Percentiles rank a stretch among this genome's conserved stretches.
Conservation (phyloP, 2,797 vertebrate species). For the Lepidocolaptes lacrymiger region DNA sequence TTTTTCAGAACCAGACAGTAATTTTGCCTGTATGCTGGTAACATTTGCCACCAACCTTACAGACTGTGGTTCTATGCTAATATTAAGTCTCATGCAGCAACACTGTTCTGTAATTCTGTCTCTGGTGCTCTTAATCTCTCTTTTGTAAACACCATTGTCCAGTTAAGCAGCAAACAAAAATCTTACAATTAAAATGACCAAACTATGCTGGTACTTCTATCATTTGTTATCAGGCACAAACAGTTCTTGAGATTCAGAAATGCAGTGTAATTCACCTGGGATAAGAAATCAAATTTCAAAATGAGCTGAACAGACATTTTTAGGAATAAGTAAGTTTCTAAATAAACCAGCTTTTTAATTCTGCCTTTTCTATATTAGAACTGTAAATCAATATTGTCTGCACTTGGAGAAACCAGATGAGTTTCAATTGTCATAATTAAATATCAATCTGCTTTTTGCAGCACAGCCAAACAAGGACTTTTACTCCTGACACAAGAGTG, state of each 20-base stretch:
- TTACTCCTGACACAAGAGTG: neutral
- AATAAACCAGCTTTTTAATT: slow-evolving; percentile 37
- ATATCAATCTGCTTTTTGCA: slow-evolving; percentile 4
- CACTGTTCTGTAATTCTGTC: neutral
- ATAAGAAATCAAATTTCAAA: slow-evolving; percentile 39
- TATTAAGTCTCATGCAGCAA: neutral
- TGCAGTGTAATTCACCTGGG: neutral
- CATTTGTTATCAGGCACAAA: neutral
- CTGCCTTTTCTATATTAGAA: neutral
- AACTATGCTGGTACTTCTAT: neutral
- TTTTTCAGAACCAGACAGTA: neutral
- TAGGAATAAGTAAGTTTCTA: slow-evolving; percentile 16
- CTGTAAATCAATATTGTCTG: slow-evolving; percentile 23
- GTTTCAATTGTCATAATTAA: slow-evolving; percentile 31
- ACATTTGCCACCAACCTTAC: neutral
- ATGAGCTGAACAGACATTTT: slow-evolving; percentile 42
- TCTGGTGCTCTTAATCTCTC: neutral
- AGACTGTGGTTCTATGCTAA: neutral
- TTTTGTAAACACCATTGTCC: neutral
- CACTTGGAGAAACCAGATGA: neutral
- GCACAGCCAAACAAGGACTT: neutral
- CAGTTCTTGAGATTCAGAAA: slow-evolving; percentile 1
- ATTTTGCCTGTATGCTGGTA: neutral
- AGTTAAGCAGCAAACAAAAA: neutral
- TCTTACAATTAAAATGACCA: neutral